These are phyloP conservation scores for Acanthochromis polyacanthus DNA, from an alignment of 2,113 vertebrate species.

Conservation along the genomic window DNA sequence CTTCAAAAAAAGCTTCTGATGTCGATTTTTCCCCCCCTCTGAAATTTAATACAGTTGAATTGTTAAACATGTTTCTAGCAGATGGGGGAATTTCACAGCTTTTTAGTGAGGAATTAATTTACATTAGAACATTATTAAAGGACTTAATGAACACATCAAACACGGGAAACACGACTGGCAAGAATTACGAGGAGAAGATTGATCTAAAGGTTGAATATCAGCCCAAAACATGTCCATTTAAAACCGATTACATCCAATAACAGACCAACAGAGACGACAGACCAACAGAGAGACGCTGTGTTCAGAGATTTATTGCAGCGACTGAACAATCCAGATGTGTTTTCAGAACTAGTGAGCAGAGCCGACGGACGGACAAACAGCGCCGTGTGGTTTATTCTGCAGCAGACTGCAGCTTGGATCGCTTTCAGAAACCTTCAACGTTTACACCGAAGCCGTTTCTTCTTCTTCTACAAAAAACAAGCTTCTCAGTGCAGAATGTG, in stretches of 20 bases:
- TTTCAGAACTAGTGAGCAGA: constrained; percentile 1
- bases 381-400: background rate
- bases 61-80: background rate
- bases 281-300: constrained; percentile 1
- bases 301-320: constrained; percentile 60
- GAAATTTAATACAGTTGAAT: too few relatives aligned
- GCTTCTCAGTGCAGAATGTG: too few relatives aligned
- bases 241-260: background rate
- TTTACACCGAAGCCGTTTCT: background rate
- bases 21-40: too few relatives aligned
- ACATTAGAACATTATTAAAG: background rate
- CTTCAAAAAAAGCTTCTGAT: too few relatives aligned
- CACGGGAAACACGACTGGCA: background rate
- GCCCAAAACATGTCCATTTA: background rate
- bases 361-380: constrained; percentile 1
- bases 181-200: background rate
- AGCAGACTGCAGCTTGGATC: background rate
- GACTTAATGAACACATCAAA: background rate
- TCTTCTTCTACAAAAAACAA: background rate
- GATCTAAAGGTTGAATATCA: background rate
- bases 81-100: background rate
- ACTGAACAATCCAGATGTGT: constrained; percentile 40
- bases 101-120: background rate
- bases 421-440: background rate
- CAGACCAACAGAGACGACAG: background rate